Percentiles rank a stretch among this genome's conserved stretches.
These are phyloP conservation scores for Notospermus geniculatus DNA, from an alignment of 1,140 invertebrate species.

Conservation along the genomic window DNA sequence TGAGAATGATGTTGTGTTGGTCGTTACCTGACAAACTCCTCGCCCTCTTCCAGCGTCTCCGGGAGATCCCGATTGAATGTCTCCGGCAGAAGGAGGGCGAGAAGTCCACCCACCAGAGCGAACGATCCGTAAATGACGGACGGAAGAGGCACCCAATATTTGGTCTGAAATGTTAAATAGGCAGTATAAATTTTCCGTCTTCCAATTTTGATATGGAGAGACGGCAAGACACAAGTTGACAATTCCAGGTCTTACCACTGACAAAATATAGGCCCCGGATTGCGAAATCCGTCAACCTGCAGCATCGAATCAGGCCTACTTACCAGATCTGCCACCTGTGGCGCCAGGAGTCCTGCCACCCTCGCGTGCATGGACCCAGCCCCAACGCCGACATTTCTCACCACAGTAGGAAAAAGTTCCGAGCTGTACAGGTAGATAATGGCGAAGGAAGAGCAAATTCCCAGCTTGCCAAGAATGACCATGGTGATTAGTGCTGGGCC, in stretches of 20 bases:
- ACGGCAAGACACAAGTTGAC: too few species aligned
- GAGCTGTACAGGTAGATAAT: constrained; percentile 85
- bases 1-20: too few species aligned
- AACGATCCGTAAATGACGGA: neutral
- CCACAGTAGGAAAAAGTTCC: constrained; percentile 69
- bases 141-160: neutral
- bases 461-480: constrained; percentile 72
- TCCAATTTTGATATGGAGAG: too few species aligned
- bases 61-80: neutral
- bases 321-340: constrained; percentile 26
- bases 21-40: neutral
- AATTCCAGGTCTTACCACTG: too few species aligned
- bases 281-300: too few species aligned
- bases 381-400: constrained; percentile 24
- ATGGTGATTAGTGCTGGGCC: neutral
- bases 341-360: constrained; percentile 26
- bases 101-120: neutral
- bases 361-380: constrained; percentile 26
- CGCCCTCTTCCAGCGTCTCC: constrained; percentile 2
- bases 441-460: constrained; percentile 73
- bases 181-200: too few species aligned
- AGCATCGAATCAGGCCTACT: neutral
- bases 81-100: constrained; percentile 1
- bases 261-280: too few species aligned
- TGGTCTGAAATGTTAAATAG: too few species aligned